Conservation (phyloP, 2,113 vertebrate genomes). For the Verasper variegatus region DNA sequence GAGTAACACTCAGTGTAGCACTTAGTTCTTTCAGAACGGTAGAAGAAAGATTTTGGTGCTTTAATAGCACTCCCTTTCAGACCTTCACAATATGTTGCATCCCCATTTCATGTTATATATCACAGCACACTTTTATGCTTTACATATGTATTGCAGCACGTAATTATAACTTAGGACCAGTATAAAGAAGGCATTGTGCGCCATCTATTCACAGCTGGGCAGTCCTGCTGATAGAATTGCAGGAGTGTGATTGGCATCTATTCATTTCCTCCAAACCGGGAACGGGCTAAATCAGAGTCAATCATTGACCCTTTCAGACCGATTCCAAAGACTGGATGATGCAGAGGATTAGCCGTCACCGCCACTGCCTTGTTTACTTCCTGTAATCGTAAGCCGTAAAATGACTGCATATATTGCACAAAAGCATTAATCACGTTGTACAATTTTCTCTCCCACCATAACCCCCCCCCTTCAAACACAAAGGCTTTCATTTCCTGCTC, state of each 20-base stretch:
- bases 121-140: not conserved
- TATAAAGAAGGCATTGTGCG: slow-evolving; percentile 38
- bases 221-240: slow-evolving; percentile 71
- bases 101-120: not conserved
- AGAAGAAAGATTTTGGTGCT: too few relatives aligned
- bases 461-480: slow-evolving; percentile 28
- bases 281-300: slow-evolving; percentile 76
- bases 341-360: slow-evolving; percentile 56
- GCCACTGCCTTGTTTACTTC: slow-evolving; percentile 65
- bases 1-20: too few relatives aligned
- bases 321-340: slow-evolving; percentile 62
- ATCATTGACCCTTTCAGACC: slow-evolving; percentile 82
- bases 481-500: slow-evolving; percentile 71
- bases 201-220: slow-evolving; percentile 65
- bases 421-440: slow-evolving; percentile 61
- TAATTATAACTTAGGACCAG: slow-evolving; percentile 37
- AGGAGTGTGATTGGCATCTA: slow-evolving; percentile 78
- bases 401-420: slow-evolving; percentile 57
- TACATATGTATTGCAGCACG: slow-evolving; percentile 4
- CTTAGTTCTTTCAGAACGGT: too few relatives aligned
- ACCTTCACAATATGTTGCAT: too few relatives aligned
- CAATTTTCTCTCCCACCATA: slow-evolving; percentile 55
- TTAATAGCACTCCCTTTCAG: too few relatives aligned
- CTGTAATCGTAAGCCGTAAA: slow-evolving; percentile 59
- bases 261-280: slow-evolving; percentile 75